phyloP scores from a whole-genome alignment of 2,113 vertebrate species.

The Sceloporus undulatus region DNA sequence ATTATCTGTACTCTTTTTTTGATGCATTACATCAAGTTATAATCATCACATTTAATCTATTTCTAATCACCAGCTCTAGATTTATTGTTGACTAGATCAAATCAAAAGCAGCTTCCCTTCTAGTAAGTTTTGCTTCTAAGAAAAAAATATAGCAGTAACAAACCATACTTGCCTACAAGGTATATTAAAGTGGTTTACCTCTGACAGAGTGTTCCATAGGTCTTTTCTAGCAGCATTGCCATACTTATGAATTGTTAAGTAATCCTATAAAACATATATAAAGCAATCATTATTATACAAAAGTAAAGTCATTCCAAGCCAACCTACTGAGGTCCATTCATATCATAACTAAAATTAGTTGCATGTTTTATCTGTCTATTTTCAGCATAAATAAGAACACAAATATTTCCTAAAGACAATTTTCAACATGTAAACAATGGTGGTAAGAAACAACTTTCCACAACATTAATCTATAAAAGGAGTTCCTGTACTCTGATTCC shows the following conservation, averaged over 20 bases:
- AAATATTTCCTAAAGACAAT: constrained; percentile 48
- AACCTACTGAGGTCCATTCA: constrained; percentile 46
- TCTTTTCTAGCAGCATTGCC: constrained; percentile 93
- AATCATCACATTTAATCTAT: neutral
- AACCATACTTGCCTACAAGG: constrained; percentile 35
- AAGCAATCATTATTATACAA: constrained; percentile 66
- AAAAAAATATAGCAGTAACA: neutral
- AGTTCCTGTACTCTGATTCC: neutral
- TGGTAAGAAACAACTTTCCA: constrained; percentile 2
- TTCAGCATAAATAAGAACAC: constrained; percentile 51
- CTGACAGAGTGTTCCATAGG: constrained; percentile 92
- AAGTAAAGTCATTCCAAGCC: constrained; percentile 55
- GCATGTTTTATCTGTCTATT: constrained; percentile 52
- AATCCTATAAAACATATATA: constrained; percentile 85
- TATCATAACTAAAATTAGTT: constrained; percentile 56
- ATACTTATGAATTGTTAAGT: constrained; percentile 94
- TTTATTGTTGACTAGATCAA: neutral
- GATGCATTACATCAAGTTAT: neutral
- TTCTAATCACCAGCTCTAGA: neutral
- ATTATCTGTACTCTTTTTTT: neutral
- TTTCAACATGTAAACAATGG: constrained; percentile 25
- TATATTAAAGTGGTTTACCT: constrained; percentile 81
- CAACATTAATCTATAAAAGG: constrained; percentile 38
- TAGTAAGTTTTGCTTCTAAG: neutral
- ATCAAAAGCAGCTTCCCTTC: neutral